phyloP scores from a whole-genome alignment of 1,140 invertebrate genomes.

The Trissolcus basalis region DNA sequence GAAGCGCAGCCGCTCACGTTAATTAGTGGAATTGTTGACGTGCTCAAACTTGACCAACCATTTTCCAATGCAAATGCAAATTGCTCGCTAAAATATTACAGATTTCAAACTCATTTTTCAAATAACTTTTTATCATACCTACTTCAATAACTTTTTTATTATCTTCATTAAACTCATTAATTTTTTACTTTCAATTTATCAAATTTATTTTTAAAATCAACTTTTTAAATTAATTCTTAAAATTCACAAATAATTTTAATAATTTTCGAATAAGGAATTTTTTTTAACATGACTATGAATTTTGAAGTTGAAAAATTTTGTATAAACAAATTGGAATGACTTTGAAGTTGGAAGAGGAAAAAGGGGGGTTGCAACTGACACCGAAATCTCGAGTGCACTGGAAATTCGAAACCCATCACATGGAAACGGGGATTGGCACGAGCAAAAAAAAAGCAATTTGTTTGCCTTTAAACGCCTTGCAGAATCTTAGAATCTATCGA shows the following conservation, averaged over 20 bases:
- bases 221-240: too few species aligned
- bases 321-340: not conserved
- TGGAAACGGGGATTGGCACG: not conserved
- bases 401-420: not conserved
- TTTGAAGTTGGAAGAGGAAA: not conserved
- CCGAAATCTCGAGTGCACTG: not conserved
- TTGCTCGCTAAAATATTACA: not conserved
- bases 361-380: too few species aligned
- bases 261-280: too few species aligned
- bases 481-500: not conserved
- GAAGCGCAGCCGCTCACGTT: conserved; percentile 2
- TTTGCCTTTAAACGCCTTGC: conserved; percentile 13
- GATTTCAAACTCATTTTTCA: too few species aligned
- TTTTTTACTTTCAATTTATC: too few species aligned
- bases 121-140: too few species aligned
- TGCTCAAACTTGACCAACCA: conserved; percentile 1
- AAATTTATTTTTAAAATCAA: too few species aligned
- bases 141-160: too few species aligned
- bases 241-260: too few species aligned
- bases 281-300: too few species aligned
- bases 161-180: too few species aligned
- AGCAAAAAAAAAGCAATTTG: not conserved
- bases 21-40: conserved; percentile 8
- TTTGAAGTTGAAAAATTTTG: too few species aligned
- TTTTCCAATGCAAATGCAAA: not conserved